Percentiles rank a stretch among this genome's conserved stretches.
These are phyloP conservation scores for Venturia canescens DNA, from an alignment of 1,140 invertebrate species.

Conservation along the genomic window DNA sequence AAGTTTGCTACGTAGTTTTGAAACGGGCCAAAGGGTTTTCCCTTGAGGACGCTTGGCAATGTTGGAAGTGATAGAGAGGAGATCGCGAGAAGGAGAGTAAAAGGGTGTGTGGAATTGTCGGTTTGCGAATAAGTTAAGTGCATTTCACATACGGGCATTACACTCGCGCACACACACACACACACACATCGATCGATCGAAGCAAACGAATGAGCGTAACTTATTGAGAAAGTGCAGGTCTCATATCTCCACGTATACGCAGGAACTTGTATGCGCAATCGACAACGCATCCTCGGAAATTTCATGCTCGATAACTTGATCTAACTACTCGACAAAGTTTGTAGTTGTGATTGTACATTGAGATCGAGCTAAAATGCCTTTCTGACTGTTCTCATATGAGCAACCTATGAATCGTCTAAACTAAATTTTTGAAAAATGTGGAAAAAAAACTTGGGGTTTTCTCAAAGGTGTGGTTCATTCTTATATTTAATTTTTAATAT, in stretches of 20 bases:
- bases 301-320: too few relatives aligned
- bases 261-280: not conserved
- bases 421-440: too few relatives aligned
- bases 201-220: not conserved
- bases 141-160: not conserved
- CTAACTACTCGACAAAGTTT: too few relatives aligned
- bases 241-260: not conserved
- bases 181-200: not conserved
- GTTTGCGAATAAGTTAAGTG: conserved; percentile 4
- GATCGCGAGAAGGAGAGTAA: conserved; percentile 1
- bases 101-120: conserved; percentile 21
- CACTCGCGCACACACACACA: not conserved
- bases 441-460: too few relatives aligned
- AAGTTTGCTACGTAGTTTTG: conserved; percentile 29
- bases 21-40: conserved; percentile 25
- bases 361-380: too few relatives aligned
- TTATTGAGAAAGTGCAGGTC: conserved; percentile 35
- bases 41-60: conserved; percentile 28
- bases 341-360: too few relatives aligned
- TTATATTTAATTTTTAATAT: too few relatives aligned
- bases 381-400: too few relatives aligned
- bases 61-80: conserved; percentile 40
- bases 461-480: too few relatives aligned
- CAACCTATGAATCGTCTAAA: too few relatives aligned
- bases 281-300: not conserved